These are phyloP conservation scores for Oceanites oceanicus DNA, from an alignment of 2,113 vertebrate species.

Conservation along the genomic window DNA sequence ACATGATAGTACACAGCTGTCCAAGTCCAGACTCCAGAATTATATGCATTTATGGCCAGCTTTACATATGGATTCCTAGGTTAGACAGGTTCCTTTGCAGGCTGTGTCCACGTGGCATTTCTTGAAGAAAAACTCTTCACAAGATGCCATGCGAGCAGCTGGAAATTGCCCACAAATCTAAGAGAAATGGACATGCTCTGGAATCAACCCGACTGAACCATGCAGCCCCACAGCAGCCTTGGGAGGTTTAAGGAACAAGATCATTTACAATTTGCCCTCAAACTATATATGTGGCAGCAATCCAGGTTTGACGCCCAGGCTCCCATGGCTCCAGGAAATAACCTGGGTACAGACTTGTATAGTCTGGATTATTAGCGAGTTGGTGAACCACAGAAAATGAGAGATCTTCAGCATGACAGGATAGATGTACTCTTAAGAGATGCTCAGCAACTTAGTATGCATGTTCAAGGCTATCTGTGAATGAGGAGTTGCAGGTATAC, in stretches of 20 bases:
- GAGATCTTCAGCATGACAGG: neutral
- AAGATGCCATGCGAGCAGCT: neutral
- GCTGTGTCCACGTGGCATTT: neutral
- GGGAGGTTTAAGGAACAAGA: neutral
- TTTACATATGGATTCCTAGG: neutral
- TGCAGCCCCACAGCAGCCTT: neutral
- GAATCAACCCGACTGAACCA: neutral
- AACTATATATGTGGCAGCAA: neutral
- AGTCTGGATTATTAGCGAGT: neutral
- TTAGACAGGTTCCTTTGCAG: neutral
- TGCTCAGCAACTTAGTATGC: neutral
- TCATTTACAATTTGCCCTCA: neutral
- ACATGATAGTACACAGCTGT: too few relatives aligned
- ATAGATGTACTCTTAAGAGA: neutral
- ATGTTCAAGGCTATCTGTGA: neutral
- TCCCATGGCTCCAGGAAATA: neutral
- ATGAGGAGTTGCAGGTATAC: neutral
- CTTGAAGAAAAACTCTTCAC: neutral
- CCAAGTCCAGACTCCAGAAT: neutral
- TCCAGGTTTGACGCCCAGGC: neutral
- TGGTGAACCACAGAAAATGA: neutral
- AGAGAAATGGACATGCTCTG: neutral
- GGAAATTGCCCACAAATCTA: neutral
- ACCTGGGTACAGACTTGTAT: neutral
- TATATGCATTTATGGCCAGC: neutral